Evolutionary conservation across 1,140 invertebrate genomes (phyloP).

Genomic region (Stegodyphus dumicola): DNA sequence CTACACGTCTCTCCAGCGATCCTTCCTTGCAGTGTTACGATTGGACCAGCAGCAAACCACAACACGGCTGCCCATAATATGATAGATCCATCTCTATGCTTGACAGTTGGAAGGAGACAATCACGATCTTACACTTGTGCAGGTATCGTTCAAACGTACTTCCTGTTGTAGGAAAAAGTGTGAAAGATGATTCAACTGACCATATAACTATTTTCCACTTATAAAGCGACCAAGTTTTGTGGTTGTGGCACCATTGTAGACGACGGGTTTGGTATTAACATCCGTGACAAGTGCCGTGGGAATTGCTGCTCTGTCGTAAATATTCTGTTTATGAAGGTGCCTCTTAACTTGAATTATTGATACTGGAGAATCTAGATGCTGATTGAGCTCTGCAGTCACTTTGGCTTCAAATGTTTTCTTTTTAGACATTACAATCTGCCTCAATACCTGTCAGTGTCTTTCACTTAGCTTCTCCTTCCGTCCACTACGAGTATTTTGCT

Average conservation of each 20-base stretch:
- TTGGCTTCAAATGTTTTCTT: background rate
- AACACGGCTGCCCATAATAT: background rate
- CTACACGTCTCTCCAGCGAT: background rate
- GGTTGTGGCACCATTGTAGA: background rate
- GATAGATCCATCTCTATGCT: background rate
- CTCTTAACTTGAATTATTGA: background rate
- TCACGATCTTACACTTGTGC: background rate
- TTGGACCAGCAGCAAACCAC: background rate
- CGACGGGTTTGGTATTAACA: background rate
- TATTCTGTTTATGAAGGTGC: background rate
- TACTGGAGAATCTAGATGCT: background rate
- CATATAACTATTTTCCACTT: background rate
- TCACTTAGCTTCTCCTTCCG: background rate
- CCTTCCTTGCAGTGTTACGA: background rate
- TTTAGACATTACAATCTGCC: background rate
- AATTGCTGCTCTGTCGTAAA: constrained; percentile 2
- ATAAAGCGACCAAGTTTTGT: background rate
- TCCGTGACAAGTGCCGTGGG: background rate
- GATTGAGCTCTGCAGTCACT: background rate
- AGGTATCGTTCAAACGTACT: background rate
- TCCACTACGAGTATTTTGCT: background rate
- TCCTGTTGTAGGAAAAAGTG: background rate
- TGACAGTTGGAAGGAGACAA: background rate
- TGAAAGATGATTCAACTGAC: background rate
- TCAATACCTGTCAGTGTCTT: background rate